Conservation (phyloP, 2,113 vertebrate genomes). For the Carollia perspicillata region DNA sequence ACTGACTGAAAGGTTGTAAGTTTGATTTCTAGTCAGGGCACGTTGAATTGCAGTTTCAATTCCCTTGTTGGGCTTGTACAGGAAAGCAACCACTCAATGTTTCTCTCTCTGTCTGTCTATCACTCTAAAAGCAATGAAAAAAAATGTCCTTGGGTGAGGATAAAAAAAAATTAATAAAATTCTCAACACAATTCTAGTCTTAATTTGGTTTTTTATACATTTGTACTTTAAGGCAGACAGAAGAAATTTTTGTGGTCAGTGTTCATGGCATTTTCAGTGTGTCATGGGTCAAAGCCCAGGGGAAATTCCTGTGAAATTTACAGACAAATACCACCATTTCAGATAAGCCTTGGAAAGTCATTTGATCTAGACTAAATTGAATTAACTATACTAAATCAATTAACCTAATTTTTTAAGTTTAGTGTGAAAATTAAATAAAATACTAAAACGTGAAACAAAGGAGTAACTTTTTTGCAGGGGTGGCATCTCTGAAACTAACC, state of each 20-base stretch:
- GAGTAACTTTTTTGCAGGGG: background rate
- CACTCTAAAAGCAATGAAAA: too few species aligned
- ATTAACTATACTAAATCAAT: background rate
- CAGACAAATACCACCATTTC: background rate
- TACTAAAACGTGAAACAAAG: background rate
- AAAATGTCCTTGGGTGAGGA: too few species aligned
- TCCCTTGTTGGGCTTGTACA: too few species aligned
- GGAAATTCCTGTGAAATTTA: background rate
- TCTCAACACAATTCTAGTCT: background rate
- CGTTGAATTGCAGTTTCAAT: too few species aligned
- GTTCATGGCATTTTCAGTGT: background rate
- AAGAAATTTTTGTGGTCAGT: background rate
- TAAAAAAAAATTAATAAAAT: background rate
- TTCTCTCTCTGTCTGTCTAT: too few species aligned
- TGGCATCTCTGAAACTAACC: background rate
- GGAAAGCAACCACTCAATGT: too few species aligned
- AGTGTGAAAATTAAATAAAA: conserved; percentile 25
- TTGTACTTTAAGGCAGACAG: background rate
- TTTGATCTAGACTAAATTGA: background rate
- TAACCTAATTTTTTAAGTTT: background rate
- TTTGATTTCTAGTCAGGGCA: too few species aligned
- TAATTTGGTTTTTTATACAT: background rate
- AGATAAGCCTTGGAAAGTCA: background rate
- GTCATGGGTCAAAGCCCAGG: background rate
- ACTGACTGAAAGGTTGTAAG: too few species aligned